Evolutionary conservation across 2,888 invertebrate species (phyloP), one percentile per base, ranked within the genome.

Genomic region (Leucophora obtusa): DNA sequence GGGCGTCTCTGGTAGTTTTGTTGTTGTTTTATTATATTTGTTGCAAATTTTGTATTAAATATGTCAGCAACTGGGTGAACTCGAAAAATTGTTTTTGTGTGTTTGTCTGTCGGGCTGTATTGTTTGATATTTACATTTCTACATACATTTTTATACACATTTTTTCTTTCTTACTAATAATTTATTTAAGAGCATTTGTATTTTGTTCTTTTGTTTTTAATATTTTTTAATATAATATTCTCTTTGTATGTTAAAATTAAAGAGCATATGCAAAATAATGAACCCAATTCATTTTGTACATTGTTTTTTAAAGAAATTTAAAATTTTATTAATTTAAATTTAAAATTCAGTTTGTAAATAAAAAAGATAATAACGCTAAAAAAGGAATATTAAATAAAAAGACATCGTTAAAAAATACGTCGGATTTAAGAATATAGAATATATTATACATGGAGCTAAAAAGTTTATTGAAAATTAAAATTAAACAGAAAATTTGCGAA

Each of bases 51-150:
- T 6, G 24, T 28, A 24, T 56, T 15, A 28, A 15, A 66, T 68
- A 58, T 72, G 79, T 47, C 58, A 71, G n/a, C 71, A 75, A 75
- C 71, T 80, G 79, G 71, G 79, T 75, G 71, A 80, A 75, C 65
- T 73, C 6, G 50, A 66, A 71, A 65, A 71, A 59, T 50, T 43
- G 14, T 47, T 43, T 18, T 43, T n/a, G 56, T 56, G 0, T 59
- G 58, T 10, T 38, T 24, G 47, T 17, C 33, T 47, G 65, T 47
- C 68, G 43, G 9, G 5, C n/a, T 24, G 60, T 72, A 54, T 66
- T 54, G 33, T 24, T 56, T 53, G 56, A 58, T 8, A 66, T 43
- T 70, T 70, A 18, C 28, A n/a, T 33, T 28, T 11, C 2, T 38
- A 47, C 18, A 54, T 47, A 62, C 17, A 51, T 62, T 43, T 14